Base-by-base conservation (phyloP, 2,113 vertebrate species). In the Myocastor coypus region DNA sequence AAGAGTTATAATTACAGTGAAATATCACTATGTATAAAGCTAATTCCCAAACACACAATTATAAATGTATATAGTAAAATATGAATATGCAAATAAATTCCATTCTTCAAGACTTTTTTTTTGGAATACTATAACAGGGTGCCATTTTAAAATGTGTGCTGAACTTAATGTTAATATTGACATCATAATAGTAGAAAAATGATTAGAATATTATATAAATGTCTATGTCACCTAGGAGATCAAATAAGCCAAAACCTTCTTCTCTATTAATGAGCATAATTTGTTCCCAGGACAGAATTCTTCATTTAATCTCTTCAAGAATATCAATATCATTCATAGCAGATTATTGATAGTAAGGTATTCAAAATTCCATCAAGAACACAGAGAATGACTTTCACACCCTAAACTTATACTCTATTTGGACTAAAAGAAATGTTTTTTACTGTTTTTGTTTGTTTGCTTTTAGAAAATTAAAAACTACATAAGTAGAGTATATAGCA, bases 261-360 rank as follows among this genome's bases (percentile, higher is more conserved):
- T 97, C 55, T 96, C 80, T 71, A 94, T 91, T 96, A 91, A 94
- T 97, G 30, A 26, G 78, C 83, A 81, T 22, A 91, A 93, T 97
- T 88, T 96, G 2, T 98, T 97, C 94, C n/a, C 28, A 92, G 75
- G 9, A 97, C 37, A 34, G 92, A 97, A 96, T 86, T 57, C 78
- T 91, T 83, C 77, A 90, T 87, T 83, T 98, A 82, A 92, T 90
- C 34, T 30, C 91, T 95, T 91, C 95, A 85, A 92, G 28, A 77
- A 71, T 94, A 89, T 91, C 82, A 93, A 73, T 17, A 20, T 88
- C 94, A 85, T 77, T 94, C 80, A 71, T 83, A 32, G 30, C 32
- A 96, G 42, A 92, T 97, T 92, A 92, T 97, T 71, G n/a, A 61
- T 9, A 52, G 3, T 42, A 73, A 50, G 22, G 46, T 89, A 59